phyloP scores from a whole-genome alignment of 2,113 vertebrate genomes.

The Oceanodroma tethys region DNA sequence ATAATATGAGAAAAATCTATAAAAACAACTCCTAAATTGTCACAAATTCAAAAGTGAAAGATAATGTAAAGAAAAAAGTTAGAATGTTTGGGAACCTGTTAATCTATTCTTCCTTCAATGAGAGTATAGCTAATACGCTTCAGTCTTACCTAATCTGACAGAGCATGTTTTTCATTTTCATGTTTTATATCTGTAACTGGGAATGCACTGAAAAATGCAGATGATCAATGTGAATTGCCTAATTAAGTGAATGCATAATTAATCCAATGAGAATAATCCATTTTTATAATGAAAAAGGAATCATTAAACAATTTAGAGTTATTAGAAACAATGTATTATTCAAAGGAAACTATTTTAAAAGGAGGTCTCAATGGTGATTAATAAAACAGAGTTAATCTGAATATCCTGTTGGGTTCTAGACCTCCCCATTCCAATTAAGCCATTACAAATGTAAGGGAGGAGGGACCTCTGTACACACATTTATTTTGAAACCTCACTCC shows the following conservation, averaged over 20 bases:
- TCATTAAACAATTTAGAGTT: conserved; percentile 16
- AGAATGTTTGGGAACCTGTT: not conserved
- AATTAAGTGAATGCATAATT: conserved; percentile 42
- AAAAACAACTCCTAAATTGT: not conserved
- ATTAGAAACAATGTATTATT: conserved; percentile 57
- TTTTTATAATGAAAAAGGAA: conserved; percentile 40
- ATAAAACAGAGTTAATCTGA: conserved; percentile 32
- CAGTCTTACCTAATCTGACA: not conserved
- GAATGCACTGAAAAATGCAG: not conserved
- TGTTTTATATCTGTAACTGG: not conserved
- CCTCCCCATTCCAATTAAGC: not conserved
- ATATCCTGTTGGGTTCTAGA: not conserved
- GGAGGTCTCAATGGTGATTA: not conserved
- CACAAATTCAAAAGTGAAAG: not conserved
- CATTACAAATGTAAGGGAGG: not conserved
- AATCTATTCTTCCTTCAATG: not conserved
- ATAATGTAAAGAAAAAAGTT: not conserved
- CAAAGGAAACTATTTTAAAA: conserved; percentile 35
- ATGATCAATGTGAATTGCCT: conserved; percentile 5
- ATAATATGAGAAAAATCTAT: not conserved
- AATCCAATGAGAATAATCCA: conserved; percentile 52
- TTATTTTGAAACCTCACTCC: not conserved
- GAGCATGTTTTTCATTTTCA: not conserved
- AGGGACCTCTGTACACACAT: not conserved
- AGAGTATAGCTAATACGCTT: not conserved